Evolutionary conservation across 2,797 vertebrate species (phyloP), one percentile per base, ranked within the genome.

Genomic region (Alosa sapidissima): DNA sequence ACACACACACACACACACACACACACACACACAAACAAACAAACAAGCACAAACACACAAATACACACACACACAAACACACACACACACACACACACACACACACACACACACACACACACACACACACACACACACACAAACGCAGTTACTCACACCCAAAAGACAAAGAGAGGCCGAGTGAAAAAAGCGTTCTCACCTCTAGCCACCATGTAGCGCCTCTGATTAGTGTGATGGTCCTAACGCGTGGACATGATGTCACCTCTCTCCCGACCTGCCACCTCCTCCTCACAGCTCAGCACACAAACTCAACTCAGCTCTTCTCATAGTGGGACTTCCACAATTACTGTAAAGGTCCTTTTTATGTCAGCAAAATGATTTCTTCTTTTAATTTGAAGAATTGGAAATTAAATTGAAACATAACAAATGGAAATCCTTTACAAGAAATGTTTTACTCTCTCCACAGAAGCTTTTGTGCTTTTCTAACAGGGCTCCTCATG

Each of bases 161-260:
- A 65, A 65, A 28, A 33, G 62, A 65, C n/a, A 65, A 33, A 65
- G 62, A 65, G 24, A 33, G 24, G 9, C n/a, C 21, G n/a, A 10
- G 62, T 5, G 9, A 33, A 33, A 33, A 65, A 33, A 65, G 68
- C 16, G 68, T 45, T 62, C 58, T 9, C 58, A 62, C 58, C 58
- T 62, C 58, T 10, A 24, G n/a, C 58, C 58, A 24, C n/a, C 58
- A 62, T 62, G 82, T 24, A 68, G 55, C 24, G 60, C 82, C 48
- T 62, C 60, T 62, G 60, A 68, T 68, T 68, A 68, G 62, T 68
- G 62, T 36, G 24, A 84, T 81, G 82, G 81, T 88, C 86, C 75
- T 55, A 86, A 86, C 87, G 89, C 81, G 82, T 78, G 81, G 88
- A 88, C 87, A 85, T 82, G 65, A 87, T 86, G 86, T 90, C 89